Percentiles rank a stretch among this genome's conserved stretches.
These are phyloP conservation scores for Andricus curvator DNA, from an alignment of 2,888 invertebrate genomes.

Conservation along the genomic window DNA sequence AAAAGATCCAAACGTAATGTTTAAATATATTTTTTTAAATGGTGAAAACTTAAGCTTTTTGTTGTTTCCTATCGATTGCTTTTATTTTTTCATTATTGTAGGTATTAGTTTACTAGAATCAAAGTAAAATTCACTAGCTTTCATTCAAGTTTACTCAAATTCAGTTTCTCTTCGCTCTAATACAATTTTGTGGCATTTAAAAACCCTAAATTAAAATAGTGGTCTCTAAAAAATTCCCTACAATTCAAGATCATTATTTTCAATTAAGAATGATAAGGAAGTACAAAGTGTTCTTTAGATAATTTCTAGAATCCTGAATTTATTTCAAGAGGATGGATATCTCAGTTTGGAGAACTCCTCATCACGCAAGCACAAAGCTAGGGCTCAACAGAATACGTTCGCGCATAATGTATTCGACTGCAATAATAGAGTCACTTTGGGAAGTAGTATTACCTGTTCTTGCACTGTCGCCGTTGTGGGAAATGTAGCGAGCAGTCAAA, in stretches of 20 bases:
- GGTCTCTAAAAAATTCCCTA: not conserved
- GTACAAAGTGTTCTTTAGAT: constrained; percentile 4
- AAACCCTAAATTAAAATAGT: not conserved
- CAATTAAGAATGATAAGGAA: not conserved
- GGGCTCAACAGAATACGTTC: constrained; percentile 32
- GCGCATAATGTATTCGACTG: constrained; percentile 69
- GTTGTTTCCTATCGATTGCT: too few relatives aligned
- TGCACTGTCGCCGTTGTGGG: constrained; percentile 54
- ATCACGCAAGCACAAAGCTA: constrained; percentile 65
- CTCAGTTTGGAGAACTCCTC: constrained; percentile 63
- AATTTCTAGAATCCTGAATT: constrained; percentile 18
- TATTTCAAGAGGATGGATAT: constrained; percentile 45
- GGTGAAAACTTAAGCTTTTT: too few relatives aligned
- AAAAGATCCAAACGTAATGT: too few relatives aligned
- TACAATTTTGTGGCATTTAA: not conserved
- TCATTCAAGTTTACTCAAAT: too few relatives aligned
- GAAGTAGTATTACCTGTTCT: constrained; percentile 68
- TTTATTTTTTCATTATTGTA: too few relatives aligned
- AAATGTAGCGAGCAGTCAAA: constrained; percentile 59
- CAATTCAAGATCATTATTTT: not conserved
- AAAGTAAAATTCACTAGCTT: too few relatives aligned
- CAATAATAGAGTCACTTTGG: constrained; percentile 69
- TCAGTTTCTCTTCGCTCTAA: not conserved
- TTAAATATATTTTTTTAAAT: too few relatives aligned
- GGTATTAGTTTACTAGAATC: too few relatives aligned